Percentiles rank a stretch among this genome's conserved stretches.
phyloP scores from a whole-genome alignment of 2,797 vertebrate species.

The Pipistrellus kuhlii region DNA sequence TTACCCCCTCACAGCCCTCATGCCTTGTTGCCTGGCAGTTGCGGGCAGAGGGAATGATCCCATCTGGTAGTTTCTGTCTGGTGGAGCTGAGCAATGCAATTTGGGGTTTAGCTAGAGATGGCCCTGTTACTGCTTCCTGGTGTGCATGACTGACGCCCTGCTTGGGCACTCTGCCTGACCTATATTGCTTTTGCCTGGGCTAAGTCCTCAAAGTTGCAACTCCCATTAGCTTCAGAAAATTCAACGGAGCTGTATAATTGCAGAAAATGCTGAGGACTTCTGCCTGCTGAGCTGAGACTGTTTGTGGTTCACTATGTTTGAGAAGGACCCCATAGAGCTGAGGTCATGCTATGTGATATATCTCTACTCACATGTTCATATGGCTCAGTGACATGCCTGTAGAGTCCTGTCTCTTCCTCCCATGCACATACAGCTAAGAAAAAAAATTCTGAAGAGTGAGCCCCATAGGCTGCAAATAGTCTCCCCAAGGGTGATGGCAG shows the following conservation, averaged over 20 bases:
- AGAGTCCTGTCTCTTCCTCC: neutral
- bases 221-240: conserved; percentile 77
- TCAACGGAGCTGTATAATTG: conserved; percentile 54
- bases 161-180: conserved; percentile 64
- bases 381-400: neutral
- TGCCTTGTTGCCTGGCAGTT: conserved; percentile 9
- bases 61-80: neutral
- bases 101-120: neutral
- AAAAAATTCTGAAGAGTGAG: conserved; percentile 27
- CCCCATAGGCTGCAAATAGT: neutral
- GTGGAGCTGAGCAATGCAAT: conserved; percentile 52
- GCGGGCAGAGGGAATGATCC: neutral
- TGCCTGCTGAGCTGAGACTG: neutral
- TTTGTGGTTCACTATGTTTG: neutral
- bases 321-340: neutral
- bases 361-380: neutral
- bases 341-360: neutral
- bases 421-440: neutral
- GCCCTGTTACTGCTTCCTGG: conserved; percentile 36
- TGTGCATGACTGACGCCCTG: neutral
- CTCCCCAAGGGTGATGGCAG: conserved; percentile 55
- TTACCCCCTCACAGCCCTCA: neutral
- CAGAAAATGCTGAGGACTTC: conserved; percentile 63
- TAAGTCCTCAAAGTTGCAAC: conserved; percentile 84
- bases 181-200: conserved; percentile 65